These are phyloP conservation scores for Neelides sp. DNA, from an alignment of 1,140 invertebrate genomes.

Conservation along the genomic window DNA sequence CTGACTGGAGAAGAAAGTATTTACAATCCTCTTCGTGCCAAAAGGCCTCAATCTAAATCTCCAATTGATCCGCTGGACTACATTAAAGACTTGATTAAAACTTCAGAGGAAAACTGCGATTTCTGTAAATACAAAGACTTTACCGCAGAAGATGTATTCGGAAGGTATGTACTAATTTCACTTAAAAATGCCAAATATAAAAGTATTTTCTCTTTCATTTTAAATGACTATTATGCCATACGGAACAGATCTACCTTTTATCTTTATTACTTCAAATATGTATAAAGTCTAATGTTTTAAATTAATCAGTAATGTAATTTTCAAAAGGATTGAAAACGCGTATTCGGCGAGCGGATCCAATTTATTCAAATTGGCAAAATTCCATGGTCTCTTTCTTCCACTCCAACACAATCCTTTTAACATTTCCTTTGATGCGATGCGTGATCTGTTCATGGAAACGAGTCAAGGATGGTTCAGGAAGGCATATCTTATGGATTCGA, in stretches of 20 bases:
- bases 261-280: background rate
- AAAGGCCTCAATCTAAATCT: constrained; percentile 32
- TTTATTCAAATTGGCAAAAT: constrained; percentile 40
- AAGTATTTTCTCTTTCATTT: background rate
- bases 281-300: background rate
- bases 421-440: constrained; percentile 34
- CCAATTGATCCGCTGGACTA: constrained; percentile 17
- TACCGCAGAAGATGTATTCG: constrained; percentile 37
- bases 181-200: background rate
- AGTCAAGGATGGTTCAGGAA: constrained; percentile 35
- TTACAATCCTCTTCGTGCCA: constrained; percentile 37
- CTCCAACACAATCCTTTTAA: constrained; percentile 38
- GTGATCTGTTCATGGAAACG: constrained; percentile 36
- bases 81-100: constrained; percentile 28
- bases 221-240: constrained; percentile 1
- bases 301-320: constrained; percentile 1
- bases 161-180: constrained; percentile 31
- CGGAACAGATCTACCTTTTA: background rate
- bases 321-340: constrained; percentile 33
- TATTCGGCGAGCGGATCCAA: constrained; percentile 39
- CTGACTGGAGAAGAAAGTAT: constrained; percentile 36
- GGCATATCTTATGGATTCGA: constrained; percentile 19
- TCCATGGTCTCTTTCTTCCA: constrained; percentile 39
- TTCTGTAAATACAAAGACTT: constrained; percentile 35
- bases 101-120: constrained; percentile 33